A percentile compares a stretch with the other conserved stretches of the same genome.
These are phyloP conservation scores for Brachyistius frenatus DNA, from an alignment of 2,113 vertebrate genomes.

Conservation along the genomic window DNA sequence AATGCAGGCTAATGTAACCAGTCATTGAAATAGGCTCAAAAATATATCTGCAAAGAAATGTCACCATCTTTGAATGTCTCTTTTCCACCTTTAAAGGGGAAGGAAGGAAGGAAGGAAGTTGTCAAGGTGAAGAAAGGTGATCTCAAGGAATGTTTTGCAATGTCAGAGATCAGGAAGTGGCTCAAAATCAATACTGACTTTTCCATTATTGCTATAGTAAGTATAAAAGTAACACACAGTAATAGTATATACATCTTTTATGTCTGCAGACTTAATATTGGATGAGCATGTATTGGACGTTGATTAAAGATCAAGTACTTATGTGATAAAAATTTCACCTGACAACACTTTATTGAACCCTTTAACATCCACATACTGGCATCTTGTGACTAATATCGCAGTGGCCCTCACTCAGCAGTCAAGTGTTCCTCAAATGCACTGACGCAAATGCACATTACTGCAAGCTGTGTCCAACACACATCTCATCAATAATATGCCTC, in stretches of 20 bases:
- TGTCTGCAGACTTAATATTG: too few species aligned
- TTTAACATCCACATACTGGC: slow-evolving; percentile 37
- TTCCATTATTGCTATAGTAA: neutral
- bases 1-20: slow-evolving; percentile 62
- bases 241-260: too few species aligned
- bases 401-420: slow-evolving; percentile 31
- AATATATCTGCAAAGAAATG: slow-evolving; percentile 32
- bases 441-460: slow-evolving; percentile 47
- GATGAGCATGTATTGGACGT: neutral
- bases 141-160: slow-evolving; percentile 38
- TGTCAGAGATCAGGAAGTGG: slow-evolving; percentile 11
- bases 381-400: slow-evolving; percentile 41
- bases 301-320: neutral
- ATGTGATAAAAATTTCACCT: slow-evolving; percentile 11
- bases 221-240: too few species aligned
- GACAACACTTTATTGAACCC: slow-evolving; percentile 29
- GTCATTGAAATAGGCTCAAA: slow-evolving; percentile 40
- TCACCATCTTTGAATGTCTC: slow-evolving; percentile 28
- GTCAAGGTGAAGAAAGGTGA: slow-evolving; percentile 38
- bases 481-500: neutral
- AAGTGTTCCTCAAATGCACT: slow-evolving; percentile 30
- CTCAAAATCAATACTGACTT: slow-evolving; percentile 13
- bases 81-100: slow-evolving; percentile 23
- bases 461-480: slow-evolving; percentile 16
- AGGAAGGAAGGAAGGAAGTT: slow-evolving; percentile 17